Base-by-base conservation (phyloP, 2,797 vertebrate species). In the Aulostomus chinensis region DNA sequence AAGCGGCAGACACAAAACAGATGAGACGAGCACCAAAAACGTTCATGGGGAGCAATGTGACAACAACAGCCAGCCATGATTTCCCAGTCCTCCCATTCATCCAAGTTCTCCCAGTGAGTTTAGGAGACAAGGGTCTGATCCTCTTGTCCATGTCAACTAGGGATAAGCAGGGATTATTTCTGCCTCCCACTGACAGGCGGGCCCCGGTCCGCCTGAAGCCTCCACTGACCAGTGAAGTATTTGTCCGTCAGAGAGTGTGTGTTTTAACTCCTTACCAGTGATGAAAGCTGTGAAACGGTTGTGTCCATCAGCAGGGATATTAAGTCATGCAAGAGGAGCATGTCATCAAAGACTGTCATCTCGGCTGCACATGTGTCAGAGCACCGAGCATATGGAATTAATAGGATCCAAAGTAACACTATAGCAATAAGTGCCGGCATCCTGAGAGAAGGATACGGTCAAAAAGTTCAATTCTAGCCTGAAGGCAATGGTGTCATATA, bases 321-420 rank as follows among this genome's bases (percentile, higher is more conserved):
- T 59, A 69, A 80, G 60, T 80, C 74, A 78, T 72, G 64, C 73
- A 59, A 70, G 57, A 72, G 54, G 7, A 73, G 51, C 45, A 38
- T 58, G 60, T 74, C 79, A 80, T 86, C 78, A 81, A 84, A 86
- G 73, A 68, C 47, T 3, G 26, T 69, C 69, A 55, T 26, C 68
- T 66, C 68, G 32, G 60, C 57, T 75, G 45, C 74, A 74, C 51
- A 83, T 80, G 80, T 83, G 81, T 84, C 55, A 67, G 62, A 68
- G 67, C 57, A 36, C 38, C 13, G 9, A 61, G 58, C 83, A 86
- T 82, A 80, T 88, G 86, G 81, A 85, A 81, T 58, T 63, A 84
- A 86, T 81, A 83, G 71, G 76, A 77, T 74, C 67, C 80, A 79
- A 74, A 64, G 56, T 73, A 85, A 85, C 69, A 80, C 72, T 68